Base-by-base conservation (phyloP, 1,140 invertebrate species). In the Pissodes strobi region DNA sequence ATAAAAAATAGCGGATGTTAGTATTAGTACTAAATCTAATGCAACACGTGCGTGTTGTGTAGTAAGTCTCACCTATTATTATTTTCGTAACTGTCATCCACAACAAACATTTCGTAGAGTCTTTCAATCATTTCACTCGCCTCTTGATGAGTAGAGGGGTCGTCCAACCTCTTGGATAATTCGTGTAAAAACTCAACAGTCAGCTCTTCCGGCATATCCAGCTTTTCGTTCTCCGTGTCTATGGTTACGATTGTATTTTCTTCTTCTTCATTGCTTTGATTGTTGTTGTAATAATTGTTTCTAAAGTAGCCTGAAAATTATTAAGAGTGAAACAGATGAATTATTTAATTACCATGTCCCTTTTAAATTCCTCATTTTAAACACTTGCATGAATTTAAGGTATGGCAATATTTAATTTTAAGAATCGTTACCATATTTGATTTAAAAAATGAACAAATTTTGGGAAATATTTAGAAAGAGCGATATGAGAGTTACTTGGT, bases 101-200 rank as follows among this genome's bases (percentile, higher is more conserved):
- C 85, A 70, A 90, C 89, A 43, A 90, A 90, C 19, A 89, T 80
- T 74, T 90, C 89, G 68, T 91, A 91, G 1, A 91, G 76, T 63
- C 89, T 86, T 70, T 91, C 89, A 49, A 91, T 91, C 81, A 89
- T 89, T 76, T 90, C 87, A 18, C 87, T 81, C 1, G 89, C 89
- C 70, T 90, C 86, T 38, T 86, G 84, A 66, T 89, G 89, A 56
- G 88, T 87, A 39, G 87, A 84, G 0, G 89, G 90, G 72, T 88
- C 86, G 60, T 89, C 86, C 1, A 91, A 73, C 68, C 85, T 86
- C 52, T 88, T 85, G 52, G 86, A 81, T 1, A 92, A 79, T 53
- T 85, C 84, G 68, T 85, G 85, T 41, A 92, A 76, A 15, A 91
- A 82, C 63, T 91, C 89, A 63, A 87, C 84, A 0, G 88, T 90